Evolutionary conservation across 1,140 invertebrate genomes (phyloP).

Genomic region (Neotoxoptera formosana): DNA sequence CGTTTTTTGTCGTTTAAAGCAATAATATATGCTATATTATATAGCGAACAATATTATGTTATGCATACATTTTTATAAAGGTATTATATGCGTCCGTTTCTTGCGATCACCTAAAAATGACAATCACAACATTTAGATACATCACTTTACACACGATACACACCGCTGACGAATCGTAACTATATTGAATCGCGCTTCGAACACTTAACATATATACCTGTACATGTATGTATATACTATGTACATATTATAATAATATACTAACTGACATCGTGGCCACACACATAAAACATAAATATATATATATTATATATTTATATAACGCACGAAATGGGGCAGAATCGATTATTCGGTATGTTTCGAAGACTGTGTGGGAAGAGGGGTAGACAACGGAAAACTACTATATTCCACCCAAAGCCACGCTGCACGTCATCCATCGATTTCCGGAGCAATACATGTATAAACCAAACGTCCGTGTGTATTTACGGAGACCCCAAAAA

Average conservation of each 20-base stretch:
- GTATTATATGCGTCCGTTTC: constrained; percentile 23
- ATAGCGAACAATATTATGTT: not conserved
- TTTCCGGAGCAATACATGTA: constrained; percentile 44
- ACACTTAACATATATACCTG: constrained; percentile 23
- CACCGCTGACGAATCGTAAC: not conserved
- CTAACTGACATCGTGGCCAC: not conserved
- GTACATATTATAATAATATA: not conserved
- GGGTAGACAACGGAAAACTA: constrained; percentile 24
- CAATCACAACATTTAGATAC: constrained; percentile 2
- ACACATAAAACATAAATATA: not conserved
- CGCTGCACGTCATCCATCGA: constrained; percentile 49
- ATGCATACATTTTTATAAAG: not conserved
- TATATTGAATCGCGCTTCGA: constrained; percentile 1
- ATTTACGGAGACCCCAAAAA: constrained; percentile 27
- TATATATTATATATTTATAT: not conserved
- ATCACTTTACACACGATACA: not conserved
- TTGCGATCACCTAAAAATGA: constrained; percentile 37
- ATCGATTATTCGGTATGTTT: constrained; percentile 48
- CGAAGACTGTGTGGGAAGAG: not conserved
- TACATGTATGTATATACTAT: not conserved
- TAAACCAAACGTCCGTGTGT: not conserved
- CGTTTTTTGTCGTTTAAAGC: not conserved
- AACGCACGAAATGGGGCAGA: constrained; percentile 35
- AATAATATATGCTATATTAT: not conserved
- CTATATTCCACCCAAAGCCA: constrained; percentile 42